These are phyloP conservation scores for Lemur catta DNA, from an alignment of 2,797 vertebrate genomes.

Conservation along the genomic window DNA sequence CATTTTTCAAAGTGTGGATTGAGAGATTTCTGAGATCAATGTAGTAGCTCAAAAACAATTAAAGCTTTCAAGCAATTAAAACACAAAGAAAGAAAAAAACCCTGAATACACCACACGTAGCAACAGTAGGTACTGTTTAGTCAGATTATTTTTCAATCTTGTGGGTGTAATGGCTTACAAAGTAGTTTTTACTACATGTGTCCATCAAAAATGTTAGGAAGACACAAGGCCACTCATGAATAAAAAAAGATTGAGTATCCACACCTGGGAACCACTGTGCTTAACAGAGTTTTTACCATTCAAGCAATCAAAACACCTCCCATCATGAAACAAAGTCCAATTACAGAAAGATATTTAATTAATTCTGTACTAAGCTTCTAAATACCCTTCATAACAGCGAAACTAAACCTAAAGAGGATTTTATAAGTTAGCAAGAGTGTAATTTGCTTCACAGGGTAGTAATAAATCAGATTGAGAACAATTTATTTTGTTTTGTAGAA, in stretches of 20 bases:
- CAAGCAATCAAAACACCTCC: background rate
- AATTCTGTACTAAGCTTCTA: constrained; percentile 15
- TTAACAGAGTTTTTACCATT: constrained; percentile 4
- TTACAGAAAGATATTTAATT: constrained; percentile 37
- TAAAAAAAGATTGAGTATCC: background rate
- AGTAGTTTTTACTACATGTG: background rate
- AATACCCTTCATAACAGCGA: background rate
- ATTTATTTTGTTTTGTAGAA: background rate
- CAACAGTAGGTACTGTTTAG: background rate
- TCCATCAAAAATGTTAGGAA: background rate
- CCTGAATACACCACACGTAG: background rate
- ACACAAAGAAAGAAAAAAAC: background rate
- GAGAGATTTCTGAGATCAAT: constrained; percentile 25
- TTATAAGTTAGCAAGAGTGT: background rate
- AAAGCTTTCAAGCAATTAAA: constrained; percentile 1
- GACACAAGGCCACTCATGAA: background rate
- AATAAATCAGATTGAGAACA: background rate
- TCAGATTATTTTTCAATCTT: background rate
- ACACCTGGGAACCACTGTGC: background rate
- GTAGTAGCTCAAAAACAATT: background rate
- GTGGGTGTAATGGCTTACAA: background rate
- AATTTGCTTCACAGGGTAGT: background rate
- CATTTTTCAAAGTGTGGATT: background rate
- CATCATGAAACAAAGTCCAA: constrained; percentile 41
- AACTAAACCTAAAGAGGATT: background rate